These are phyloP conservation scores for Oreotrochilus melanogaster DNA, from an alignment of 2,113 vertebrate genomes.

Conservation along the genomic window DNA sequence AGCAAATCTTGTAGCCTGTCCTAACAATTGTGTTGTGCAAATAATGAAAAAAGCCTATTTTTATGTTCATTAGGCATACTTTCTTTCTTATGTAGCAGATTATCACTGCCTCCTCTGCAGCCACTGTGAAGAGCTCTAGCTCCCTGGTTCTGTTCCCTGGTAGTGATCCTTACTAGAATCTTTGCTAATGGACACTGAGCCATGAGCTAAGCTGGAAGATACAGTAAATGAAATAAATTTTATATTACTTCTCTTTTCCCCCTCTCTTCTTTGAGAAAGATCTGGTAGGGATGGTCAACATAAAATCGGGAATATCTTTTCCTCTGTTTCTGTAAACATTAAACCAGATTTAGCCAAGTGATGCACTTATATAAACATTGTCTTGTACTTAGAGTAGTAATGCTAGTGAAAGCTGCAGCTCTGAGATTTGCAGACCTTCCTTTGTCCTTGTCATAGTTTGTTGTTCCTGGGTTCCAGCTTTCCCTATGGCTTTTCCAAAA, in stretches of 20 bases:
- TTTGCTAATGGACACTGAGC: background rate
- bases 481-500: background rate
- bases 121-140: background rate
- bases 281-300: background rate
- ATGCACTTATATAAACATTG: background rate
- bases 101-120: background rate
- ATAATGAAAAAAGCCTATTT: background rate
- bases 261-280: background rate
- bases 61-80: background rate
- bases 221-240: background rate
- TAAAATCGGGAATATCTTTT: background rate
- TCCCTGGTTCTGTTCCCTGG: background rate
- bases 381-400: background rate
- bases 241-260: background rate
- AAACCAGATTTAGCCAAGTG: background rate
- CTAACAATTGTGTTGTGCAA: background rate
- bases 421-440: background rate
- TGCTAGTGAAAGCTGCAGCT: background rate
- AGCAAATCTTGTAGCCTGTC: background rate
- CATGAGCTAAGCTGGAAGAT: background rate
- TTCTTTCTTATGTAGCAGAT: background rate
- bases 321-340: background rate
- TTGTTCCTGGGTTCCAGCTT: background rate
- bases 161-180: background rate
- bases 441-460: background rate